Conservation (phyloP, 2,113 vertebrate species). For the Trichechus manatus region DNA sequence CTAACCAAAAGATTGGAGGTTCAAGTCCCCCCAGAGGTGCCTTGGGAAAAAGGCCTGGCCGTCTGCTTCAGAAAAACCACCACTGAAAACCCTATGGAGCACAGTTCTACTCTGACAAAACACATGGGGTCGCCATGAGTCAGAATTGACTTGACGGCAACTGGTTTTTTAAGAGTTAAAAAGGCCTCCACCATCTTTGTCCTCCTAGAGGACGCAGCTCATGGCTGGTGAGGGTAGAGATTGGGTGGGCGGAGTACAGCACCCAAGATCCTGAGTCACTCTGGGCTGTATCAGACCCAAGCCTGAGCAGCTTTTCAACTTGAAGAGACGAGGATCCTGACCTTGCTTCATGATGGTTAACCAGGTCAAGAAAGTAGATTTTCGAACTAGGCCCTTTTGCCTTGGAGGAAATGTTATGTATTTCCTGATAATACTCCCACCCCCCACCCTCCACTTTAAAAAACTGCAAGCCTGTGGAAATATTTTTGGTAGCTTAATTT, state of each 20-base stretch:
- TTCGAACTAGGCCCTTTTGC: not conserved
- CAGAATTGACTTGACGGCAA: not conserved
- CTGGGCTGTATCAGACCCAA: not conserved
- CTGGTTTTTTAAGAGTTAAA: not conserved
- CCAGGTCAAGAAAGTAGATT: not conserved
- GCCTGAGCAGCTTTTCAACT: not conserved
- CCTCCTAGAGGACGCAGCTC: not conserved
- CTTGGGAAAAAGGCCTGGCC: not conserved
- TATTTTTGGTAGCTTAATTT: not conserved
- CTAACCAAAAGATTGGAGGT: not conserved
- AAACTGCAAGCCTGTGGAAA: not conserved
- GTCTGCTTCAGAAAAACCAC: not conserved
- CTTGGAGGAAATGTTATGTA: not conserved
- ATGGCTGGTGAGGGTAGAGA: no score
- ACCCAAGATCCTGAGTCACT: not conserved
- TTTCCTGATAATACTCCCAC: not conserved
- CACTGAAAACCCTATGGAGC: not conserved
- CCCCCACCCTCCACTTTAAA: constrained; percentile 41
- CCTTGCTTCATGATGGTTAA: not conserved
- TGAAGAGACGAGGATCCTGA: not conserved
- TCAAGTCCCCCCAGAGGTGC: not conserved
- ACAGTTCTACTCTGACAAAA: not conserved
- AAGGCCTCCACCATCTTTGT: not conserved
- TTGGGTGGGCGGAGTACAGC: no score
- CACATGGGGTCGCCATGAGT: not conserved